Percentiles rank a stretch among this genome's conserved stretches.
These are phyloP conservation scores for Leptonema lineaticorne DNA, from an alignment of 1,140 invertebrate genomes.

Conservation along the genomic window DNA sequence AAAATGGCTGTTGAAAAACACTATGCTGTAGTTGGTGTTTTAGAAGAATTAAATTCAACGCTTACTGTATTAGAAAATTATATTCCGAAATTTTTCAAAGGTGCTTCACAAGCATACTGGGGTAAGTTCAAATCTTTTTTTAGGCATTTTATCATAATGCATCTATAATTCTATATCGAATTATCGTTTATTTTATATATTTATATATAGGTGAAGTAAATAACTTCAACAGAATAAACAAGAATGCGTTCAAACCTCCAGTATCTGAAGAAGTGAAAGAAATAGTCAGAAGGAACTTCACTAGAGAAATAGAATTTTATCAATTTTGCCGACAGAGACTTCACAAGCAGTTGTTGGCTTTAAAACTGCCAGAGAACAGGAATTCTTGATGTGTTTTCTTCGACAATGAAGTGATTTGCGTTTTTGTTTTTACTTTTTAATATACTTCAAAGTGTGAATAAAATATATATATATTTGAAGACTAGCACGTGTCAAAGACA, in stretches of 20 bases:
- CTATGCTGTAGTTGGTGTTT: slow-evolving; percentile 83
- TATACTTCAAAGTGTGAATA: too few relatives aligned
- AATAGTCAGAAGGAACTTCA: slow-evolving; percentile 83
- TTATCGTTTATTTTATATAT: not conserved
- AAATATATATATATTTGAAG: not conserved
- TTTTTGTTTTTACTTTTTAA: too few relatives aligned
- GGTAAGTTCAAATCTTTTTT: slow-evolving; percentile 59
- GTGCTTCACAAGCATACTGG: slow-evolving; percentile 75
- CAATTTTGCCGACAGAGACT: slow-evolving; percentile 85
- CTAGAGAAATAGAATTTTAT: slow-evolving; percentile 88
- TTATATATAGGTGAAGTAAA: slow-evolving; percentile 66
- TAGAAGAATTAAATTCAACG: slow-evolving; percentile 85
- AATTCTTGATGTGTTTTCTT: slow-evolving; percentile 4
- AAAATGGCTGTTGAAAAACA: slow-evolving; percentile 82
- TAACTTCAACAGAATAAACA: slow-evolving; percentile 76
- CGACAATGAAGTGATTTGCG: too few relatives aligned
- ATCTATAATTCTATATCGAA: not conserved
- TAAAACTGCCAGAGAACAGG: slow-evolving; percentile 56
- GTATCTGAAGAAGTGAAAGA: slow-evolving; percentile 84
- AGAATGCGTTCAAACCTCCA: slow-evolving; percentile 83
- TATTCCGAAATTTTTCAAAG: slow-evolving; percentile 79
- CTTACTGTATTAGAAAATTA: slow-evolving; percentile 82
- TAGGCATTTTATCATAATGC: not conserved
- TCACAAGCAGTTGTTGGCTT: slow-evolving; percentile 75
- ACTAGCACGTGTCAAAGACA: not conserved